Evolutionary conservation across 2,888 invertebrate species (phyloP).

Genomic region (Drosophila subquinaria): DNA sequence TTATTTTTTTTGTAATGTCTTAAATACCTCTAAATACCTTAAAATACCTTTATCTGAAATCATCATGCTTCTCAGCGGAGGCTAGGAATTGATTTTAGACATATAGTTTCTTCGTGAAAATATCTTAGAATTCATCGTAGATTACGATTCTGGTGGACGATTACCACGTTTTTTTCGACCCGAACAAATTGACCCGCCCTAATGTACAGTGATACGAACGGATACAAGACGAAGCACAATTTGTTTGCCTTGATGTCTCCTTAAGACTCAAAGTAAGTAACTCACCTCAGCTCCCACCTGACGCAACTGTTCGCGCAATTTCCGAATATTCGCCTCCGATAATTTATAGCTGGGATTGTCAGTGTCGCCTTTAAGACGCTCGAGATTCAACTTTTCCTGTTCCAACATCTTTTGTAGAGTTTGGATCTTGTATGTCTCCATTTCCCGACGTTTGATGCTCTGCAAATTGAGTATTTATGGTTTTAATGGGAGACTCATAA

Average conservation of each 20-base stretch:
- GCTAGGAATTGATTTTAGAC: no score
- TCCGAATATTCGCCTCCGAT: slow-evolving; percentile 85
- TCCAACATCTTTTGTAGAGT: slow-evolving; percentile 96
- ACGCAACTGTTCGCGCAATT: slow-evolving; percentile 85
- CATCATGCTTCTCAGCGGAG: no score
- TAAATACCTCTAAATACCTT: no score
- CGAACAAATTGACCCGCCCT: no score
- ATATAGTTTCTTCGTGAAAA: no score
- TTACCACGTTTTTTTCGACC: no score
- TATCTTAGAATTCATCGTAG: no score
- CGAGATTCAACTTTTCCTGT: slow-evolving; percentile 93
- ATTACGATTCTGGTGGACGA: no score
- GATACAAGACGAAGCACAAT: slow-evolving; percentile 16
- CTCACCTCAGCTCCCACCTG: slow-evolving; percentile 86
- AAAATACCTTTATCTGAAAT: no score
- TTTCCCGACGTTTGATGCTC: slow-evolving; percentile 94
- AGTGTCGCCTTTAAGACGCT: slow-evolving; percentile 88
- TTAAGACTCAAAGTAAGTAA: neutral
- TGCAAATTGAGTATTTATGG: slow-evolving; percentile 78
- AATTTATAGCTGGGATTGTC: slow-evolving; percentile 84
- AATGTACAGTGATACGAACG: slow-evolving; percentile 46
- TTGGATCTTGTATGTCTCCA: slow-evolving; percentile 93
- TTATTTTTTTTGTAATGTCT: no score
- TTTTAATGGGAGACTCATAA: no score
- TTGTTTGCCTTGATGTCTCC: neutral